A percentile compares a stretch with the other conserved stretches of the same genome.
Conservation (phyloP, 2,113 vertebrate species). For the Lanius collurio region DNA sequence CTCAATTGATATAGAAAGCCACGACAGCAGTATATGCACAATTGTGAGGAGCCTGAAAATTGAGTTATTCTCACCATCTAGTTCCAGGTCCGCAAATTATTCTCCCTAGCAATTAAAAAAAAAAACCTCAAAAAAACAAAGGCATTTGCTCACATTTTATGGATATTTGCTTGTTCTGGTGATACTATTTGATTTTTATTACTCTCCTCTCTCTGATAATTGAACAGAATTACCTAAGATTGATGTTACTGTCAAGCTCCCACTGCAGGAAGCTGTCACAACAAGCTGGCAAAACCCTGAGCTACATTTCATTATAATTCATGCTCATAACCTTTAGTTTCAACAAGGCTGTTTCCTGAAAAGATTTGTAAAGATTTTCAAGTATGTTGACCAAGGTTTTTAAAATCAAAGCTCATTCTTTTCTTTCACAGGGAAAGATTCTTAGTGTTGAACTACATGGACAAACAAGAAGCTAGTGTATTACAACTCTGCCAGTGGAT, state of each 20-base stretch:
- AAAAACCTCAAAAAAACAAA: too few relatives aligned
- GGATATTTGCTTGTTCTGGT: not conserved
- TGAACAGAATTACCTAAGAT: not conserved
- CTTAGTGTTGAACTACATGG: slow-evolving; percentile 84
- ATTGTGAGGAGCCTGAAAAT: not conserved
- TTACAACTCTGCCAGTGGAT: slow-evolving; percentile 87
- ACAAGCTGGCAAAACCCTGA: not conserved
- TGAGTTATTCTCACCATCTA: not conserved
- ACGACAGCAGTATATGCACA: not conserved
- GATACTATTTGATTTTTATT: not conserved
- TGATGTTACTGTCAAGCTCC: not conserved
- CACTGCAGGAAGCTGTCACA: not conserved
- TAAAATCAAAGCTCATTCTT: slow-evolving; percentile 8
- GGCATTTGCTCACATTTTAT: not conserved
- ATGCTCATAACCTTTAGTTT: not conserved
- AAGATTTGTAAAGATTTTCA: not conserved
- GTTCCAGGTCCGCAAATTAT: not conserved
- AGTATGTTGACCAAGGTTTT: not conserved
- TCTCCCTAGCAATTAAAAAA: not conserved
- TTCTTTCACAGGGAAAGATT: slow-evolving; percentile 85
- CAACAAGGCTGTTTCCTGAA: not conserved
- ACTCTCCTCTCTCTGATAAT: not conserved
- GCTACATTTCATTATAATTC: not conserved
- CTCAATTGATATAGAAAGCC: not conserved
- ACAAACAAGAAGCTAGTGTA: slow-evolving; percentile 79